These are phyloP conservation scores for Rhinophrynus dorsalis DNA, from an alignment of 2,797 vertebrate genomes.

Conservation along the genomic window DNA sequence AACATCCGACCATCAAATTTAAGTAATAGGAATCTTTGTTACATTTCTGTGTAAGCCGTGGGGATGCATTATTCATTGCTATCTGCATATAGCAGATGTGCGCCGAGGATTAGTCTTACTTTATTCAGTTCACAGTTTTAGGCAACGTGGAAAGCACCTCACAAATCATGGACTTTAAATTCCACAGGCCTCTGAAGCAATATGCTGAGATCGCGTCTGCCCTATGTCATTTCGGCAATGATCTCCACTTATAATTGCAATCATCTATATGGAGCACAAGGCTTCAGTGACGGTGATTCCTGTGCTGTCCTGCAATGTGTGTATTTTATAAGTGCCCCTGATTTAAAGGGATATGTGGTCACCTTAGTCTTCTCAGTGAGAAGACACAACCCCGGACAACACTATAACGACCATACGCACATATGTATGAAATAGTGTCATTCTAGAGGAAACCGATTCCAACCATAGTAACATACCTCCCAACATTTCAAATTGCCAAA, in stretches of 20 bases:
- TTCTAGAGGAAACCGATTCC: no score
- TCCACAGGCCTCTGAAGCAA: not conserved
- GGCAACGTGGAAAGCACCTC: not conserved
- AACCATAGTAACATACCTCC: no score
- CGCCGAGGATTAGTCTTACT: constrained; percentile 16
- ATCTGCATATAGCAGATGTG: constrained; percentile 40
- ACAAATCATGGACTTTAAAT: constrained; percentile 26
- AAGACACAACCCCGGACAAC: no score
- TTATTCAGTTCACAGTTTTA: constrained; percentile 8
- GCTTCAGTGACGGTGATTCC: not conserved
- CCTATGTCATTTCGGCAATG: not conserved
- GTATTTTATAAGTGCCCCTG: no score
- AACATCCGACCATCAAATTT: constrained; percentile 19
- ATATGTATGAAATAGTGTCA: no score
- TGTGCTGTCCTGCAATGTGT: no score
- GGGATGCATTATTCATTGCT: constrained; percentile 28
- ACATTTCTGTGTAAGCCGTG: constrained; percentile 5
- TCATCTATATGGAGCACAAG: not conserved
- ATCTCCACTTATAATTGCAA: not conserved
- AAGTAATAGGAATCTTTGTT: constrained; percentile 23
- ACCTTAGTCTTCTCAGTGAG: no score
- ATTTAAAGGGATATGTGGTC: no score
- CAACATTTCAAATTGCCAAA: no score
- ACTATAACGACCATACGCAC: no score
- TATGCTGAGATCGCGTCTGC: not conserved